Base-by-base conservation (phyloP, 2,113 vertebrate species). In the Brevimyrus niger region DNA sequence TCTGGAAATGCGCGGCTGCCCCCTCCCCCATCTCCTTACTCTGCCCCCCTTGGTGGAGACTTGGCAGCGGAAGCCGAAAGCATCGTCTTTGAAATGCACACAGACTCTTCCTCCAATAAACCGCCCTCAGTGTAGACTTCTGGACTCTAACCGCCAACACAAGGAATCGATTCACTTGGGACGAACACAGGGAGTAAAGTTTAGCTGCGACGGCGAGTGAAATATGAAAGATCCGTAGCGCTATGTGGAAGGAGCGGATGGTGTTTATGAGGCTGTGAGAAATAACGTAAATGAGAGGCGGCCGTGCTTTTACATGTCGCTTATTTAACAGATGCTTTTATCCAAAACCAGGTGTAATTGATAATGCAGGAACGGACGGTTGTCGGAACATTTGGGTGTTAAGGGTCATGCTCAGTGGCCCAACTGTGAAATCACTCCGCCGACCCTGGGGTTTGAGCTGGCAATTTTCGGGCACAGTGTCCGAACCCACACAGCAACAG, bases 41-140 rank as follows among this genome's bases (percentile, higher is more conserved):
- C 46, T 46, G 13, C 27, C 55, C 83, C 46, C 47, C 89, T 46
- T 38, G 44, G 61, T 73, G 58, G 73, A 89, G 13, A 46, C 83
- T 86, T 61, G 55, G 84, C 89, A 51, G 35, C 47, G 23, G 48
- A 23, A 89, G 42, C 35, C 11, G 15, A 51, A 87, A 17, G 17
- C 84, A 73, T 53, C 73, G 31, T 31, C 85, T 90, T 90, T 87
- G 89, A 90, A 90, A 76, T 87, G 27, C 85, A 51, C 73, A 53
- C 61, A 51, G 44, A 55, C 89, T 55, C 61, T 85, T 53, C 61
- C 84, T 35, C 84, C 65, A 50, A 73, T 19, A 89, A 89, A 61
- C 89, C 44, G n/a, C 82, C 80, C 21, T 61, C 44, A 86, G 51
- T n/a, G 42, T 35, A 89, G 27, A 46, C 55, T 31, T 47, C 83